Evolutionary conservation across 2,888 invertebrate species (phyloP), one percentile per base, ranked within the genome.

Genomic region (Ypsolopha scabrella): DNA sequence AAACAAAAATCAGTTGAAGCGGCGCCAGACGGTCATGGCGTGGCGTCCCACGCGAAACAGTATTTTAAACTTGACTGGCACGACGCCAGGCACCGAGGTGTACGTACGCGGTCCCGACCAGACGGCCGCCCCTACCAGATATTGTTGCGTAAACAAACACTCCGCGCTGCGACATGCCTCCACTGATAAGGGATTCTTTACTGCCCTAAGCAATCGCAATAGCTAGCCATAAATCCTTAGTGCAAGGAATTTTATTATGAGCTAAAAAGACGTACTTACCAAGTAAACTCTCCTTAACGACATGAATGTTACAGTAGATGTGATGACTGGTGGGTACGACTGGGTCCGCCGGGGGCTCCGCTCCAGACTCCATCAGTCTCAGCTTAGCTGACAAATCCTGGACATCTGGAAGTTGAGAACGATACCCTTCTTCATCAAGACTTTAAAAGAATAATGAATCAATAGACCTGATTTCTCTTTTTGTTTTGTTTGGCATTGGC

Each of bases 331-430:
- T 72, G 59, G 75, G 68, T 57, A 63, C 72, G 59, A 68, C 74
- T 35, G 79, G 78, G 69, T 77, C 80, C 9, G 69, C 65, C 55
- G 75, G 67, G 39, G 73, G 54, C 53, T 78, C 80, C n/a, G 69
- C 70, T 24, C 83, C 85, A 9, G 80, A 72, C 60, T 86, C 86
- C 91, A 92, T 91, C 57, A 92, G 75, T 67, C 90, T 91, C 68
- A 92, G 78, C 70, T 90, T 89, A 48, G 91, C 90, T 60, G 92
- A 91, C 64, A 92, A 85, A 72, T 92, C 92, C 72, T 92, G 91
- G 60, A 91, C 90, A 75, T 92, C 92, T 90, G 89, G 66, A 88
- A 83, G 51, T 39, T n/a, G 39, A 39, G 11, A 39, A 39, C 11
- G n/a, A n/a, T n/a, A n/a, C n/a, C n/a, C n/a, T n/a, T n/a, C n/a